phyloP scores from a whole-genome alignment of 1,140 invertebrate species.

The Microplitis demolitor region DNA sequence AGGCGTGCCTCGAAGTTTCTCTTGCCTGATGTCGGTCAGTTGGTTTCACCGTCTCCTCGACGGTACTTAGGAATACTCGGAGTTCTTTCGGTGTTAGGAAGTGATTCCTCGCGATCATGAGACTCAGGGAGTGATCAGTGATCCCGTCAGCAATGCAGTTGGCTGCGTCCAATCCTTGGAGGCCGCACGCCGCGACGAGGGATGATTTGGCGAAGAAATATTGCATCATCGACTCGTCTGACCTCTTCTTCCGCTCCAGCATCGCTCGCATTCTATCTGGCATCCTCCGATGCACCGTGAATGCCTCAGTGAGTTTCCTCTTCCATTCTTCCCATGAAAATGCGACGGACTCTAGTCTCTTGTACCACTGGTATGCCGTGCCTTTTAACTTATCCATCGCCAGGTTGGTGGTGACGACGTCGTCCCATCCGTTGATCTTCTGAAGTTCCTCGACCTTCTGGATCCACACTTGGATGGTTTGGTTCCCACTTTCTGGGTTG shows the following conservation, averaged over 20 bases:
- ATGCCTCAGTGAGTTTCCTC: too few relatives aligned
- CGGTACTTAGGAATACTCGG: conserved; percentile 12
- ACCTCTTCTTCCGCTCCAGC: conserved; percentile 12
- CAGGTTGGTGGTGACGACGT: too few relatives aligned
- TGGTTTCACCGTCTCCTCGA: neutral
- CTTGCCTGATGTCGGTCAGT: neutral
- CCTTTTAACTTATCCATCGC: too few relatives aligned
- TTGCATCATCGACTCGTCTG: conserved; percentile 15
- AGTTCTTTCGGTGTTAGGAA: conserved; percentile 11
- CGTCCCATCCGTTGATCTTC: too few relatives aligned
- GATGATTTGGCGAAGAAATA: conserved; percentile 26
- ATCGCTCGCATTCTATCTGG: neutral
- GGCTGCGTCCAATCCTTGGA: conserved; percentile 20
- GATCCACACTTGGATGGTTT: too few relatives aligned
- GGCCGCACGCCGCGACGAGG: conserved; percentile 11
- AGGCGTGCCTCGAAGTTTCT: neutral
- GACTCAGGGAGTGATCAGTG: conserved; percentile 8
- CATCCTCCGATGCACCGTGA: too few relatives aligned
- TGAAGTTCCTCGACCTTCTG: too few relatives aligned
- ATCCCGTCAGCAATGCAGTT: conserved; percentile 22
- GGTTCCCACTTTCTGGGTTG: too few relatives aligned
- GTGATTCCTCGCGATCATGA: conserved; percentile 6
- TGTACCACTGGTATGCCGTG: too few relatives aligned
- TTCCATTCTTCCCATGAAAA: too few relatives aligned
- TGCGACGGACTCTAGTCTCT: too few relatives aligned